phyloP scores from a whole-genome alignment of 2,888 invertebrate genomes.

The Agrotis puta region DNA sequence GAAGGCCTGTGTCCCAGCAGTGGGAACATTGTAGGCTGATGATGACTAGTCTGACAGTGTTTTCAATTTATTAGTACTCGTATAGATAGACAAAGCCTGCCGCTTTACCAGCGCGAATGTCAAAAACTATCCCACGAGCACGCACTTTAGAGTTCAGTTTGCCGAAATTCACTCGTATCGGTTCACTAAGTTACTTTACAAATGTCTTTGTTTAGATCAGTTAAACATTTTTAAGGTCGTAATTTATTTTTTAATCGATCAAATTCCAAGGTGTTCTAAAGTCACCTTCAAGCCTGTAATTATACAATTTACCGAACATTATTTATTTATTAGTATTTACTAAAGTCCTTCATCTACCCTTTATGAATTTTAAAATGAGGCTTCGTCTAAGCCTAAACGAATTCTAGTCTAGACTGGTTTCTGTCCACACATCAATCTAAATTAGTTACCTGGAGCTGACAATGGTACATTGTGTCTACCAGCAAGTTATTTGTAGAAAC shows the following conservation, averaged over 20 bases:
- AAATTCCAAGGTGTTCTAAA: neutral
- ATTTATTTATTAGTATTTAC: constrained; percentile 2
- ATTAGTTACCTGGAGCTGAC: constrained; percentile 34
- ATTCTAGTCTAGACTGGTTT: constrained; percentile 53
- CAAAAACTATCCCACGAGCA: too few species aligned
- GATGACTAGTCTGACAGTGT: too few species aligned
- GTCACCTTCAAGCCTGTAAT: neutral
- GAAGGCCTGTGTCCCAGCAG: too few species aligned
- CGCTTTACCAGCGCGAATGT: too few species aligned
- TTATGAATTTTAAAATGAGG: constrained; percentile 30
- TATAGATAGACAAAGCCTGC: too few species aligned
- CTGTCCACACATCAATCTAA: constrained; percentile 42
- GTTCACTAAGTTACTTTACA: too few species aligned
- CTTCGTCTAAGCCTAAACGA: constrained; percentile 11
- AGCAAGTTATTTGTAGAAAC: constrained; percentile 12
- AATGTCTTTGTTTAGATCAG: neutral
- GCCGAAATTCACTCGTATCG: neutral
- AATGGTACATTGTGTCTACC: constrained; percentile 18
- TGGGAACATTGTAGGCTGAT: too few species aligned
- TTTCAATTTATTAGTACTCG: too few species aligned
- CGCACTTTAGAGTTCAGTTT: too few species aligned
- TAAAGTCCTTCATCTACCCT: constrained; percentile 23
- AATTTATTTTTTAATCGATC: neutral
- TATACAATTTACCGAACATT: neutral
- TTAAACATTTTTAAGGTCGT: neutral